Evolutionary conservation across 2,797 vertebrate species (phyloP), one percentile per base, ranked within the genome.

Genomic region (Coccyzus lansbergi): DNA sequence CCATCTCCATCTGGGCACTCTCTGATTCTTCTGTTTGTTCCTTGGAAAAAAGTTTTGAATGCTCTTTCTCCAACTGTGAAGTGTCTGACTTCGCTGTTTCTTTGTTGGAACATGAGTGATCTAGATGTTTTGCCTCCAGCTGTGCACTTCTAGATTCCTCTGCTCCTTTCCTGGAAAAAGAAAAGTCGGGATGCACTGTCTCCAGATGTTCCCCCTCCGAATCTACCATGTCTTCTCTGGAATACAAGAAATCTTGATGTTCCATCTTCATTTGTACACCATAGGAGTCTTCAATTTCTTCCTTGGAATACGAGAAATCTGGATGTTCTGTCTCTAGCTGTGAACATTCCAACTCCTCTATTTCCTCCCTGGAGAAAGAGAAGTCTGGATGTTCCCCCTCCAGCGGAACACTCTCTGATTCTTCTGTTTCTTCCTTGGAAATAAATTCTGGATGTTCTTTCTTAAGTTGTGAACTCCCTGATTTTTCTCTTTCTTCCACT

Each of bases 131-230:
- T 10, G 2, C 15, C 33, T 63, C 28, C 25, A 71, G n/a, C 2
- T 69, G 15, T 11, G 12, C 0, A 0, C 5, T 63, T 1, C 19
- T 42, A 0, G 8, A 12, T 75, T 79, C 34, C 4, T 31, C 63
- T 0, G 4, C 15, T 86, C 94, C 68, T 76, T 48, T 18, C 8
- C 8, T 77, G 28, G 69, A 48, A 24, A 20, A 71, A 3, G 46
- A 77, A 2, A 60, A 52, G 1, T 56, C 6, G 28, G 34, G 16
- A 12, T 59, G 33, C 7, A 65, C 68, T 6, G 4, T 42, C 26
- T 64, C 26, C 49, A 12, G 14, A 2, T 78, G 74, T 11, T 8
- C 7, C 33, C 28, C 36, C 15, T 56, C 42, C 1, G 2, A 40
- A 42, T 26, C 24, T 16, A 48, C 21, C 22, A 12, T 22, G 12